Conservation (phyloP, 2,113 vertebrate genomes). For the Cyprinodon tularosa region DNA sequence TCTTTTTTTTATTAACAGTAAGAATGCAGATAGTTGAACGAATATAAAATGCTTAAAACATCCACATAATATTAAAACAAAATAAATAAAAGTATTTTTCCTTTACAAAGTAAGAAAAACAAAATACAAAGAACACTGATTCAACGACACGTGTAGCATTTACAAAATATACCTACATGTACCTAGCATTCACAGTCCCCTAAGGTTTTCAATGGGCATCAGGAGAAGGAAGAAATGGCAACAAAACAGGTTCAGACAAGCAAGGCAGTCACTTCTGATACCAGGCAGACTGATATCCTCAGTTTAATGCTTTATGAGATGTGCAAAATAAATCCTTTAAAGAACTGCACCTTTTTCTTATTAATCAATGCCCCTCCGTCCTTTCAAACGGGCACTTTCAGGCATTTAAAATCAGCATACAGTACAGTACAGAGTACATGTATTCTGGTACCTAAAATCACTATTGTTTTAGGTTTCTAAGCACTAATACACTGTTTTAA, state of each 20-base stretch:
- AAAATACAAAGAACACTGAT: constrained; percentile 80
- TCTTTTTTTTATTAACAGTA: constrained; percentile 94
- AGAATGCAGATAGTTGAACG: constrained; percentile 90
- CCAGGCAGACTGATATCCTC: constrained; percentile 30
- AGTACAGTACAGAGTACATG: constrained; percentile 60
- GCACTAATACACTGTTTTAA: constrained; percentile 60
- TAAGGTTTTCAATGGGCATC: constrained; percentile 37
- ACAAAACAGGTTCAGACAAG: constrained; percentile 44
- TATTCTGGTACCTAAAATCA: constrained; percentile 73
- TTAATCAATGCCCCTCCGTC: constrained; percentile 52
- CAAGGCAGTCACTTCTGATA: constrained; percentile 54
- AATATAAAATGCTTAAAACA: constrained; percentile 90
- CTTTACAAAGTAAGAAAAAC: constrained; percentile 88
- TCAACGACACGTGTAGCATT: constrained; percentile 79
- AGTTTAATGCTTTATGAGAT: constrained; percentile 41
- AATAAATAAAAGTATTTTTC: constrained; percentile 83
- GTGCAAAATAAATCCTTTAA: constrained; percentile 68
- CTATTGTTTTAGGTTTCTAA: constrained; percentile 69
- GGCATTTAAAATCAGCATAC: constrained; percentile 68
- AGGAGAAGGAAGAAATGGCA: constrained; percentile 3
- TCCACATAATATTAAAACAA: constrained; percentile 86
- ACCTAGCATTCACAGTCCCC: constrained; percentile 80
- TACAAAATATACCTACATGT: constrained; percentile 78
- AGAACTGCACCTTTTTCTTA: constrained; percentile 46
- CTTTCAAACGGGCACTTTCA: constrained; percentile 74